Evolutionary conservation across 2,113 vertebrate species (phyloP), one percentile per base, ranked within the genome.

Genomic region (Chroicocephalus ridibundus): DNA sequence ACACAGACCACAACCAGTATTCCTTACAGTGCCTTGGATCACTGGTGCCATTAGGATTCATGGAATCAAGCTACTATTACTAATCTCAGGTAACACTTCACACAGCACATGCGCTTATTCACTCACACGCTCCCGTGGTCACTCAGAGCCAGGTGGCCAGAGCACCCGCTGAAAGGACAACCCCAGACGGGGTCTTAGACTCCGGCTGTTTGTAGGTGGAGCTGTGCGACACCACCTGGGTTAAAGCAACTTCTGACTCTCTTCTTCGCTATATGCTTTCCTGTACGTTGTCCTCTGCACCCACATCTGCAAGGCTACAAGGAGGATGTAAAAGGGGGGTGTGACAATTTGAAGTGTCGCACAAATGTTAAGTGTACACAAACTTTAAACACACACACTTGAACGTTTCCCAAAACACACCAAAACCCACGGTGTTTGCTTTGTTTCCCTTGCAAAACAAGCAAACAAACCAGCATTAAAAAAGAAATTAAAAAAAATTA

Each of bases 121-220:
- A 2, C 27, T 32, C 3, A 0, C 18, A 19, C 29, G 4, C 42
- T n/a, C 36, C 3, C 14, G 14, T 7, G 34, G 40, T 44, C 57
- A 32, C 36, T 24, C 36, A 29, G 36, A 61, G 16, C 17, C 20
- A 3, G 14, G n/a, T 14, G n/a, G 27, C 15, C 61, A 62, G 14
- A 47, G 55, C 34, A 76, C 16, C 34, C 20, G 13, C 46, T 22
- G 52, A 36, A 46, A 21, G 22, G 13, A 9, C 79, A 47, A 3
- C 6, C 36, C 49, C 21, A 42, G 46, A 4, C 0, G 1, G 11
- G 13, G 5, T 4, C 2, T 1, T 13, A n/a, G 34, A 3, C 14
- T 38, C 19, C 11, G 46, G 13, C 42, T 8, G 13, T 66, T 46
- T 21, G 9, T 32, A 66, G 51, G 12, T 42, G 3, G 0, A 47